These are phyloP conservation scores for Pachyuromys duprasi DNA, from an alignment of 2,797 vertebrate genomes.

Conservation along the genomic window DNA sequence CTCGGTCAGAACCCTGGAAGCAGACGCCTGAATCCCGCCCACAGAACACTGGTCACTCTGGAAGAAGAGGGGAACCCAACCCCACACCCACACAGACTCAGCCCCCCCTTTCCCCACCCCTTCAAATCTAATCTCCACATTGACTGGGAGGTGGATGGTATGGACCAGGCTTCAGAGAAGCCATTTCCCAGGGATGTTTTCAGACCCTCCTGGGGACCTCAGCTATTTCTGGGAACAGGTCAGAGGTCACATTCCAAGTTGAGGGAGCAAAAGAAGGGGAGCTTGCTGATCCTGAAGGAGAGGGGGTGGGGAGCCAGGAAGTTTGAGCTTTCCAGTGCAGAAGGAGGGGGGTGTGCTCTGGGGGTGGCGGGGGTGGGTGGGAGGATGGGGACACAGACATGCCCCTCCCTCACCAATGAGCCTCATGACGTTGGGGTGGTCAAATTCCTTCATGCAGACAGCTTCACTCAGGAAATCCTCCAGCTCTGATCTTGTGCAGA, in stretches of 20 bases:
- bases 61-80: not conserved
- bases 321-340: not conserved
- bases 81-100: not conserved
- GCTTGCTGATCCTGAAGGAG: not conserved
- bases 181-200: constrained; percentile 74
- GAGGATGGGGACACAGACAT: no score
- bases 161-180: constrained; percentile 21
- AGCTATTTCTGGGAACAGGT: constrained; percentile 79
- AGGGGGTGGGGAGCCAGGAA: not conserved
- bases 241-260: constrained; percentile 77
- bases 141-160: not conserved
- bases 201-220: constrained; percentile 72
- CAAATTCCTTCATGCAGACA: constrained; percentile 97
- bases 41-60: not conserved
- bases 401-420: constrained; percentile 90
- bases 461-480: constrained; percentile 96
- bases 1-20: constrained; percentile 95
- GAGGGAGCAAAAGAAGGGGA: constrained; percentile 52
- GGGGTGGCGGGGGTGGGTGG: not conserved
- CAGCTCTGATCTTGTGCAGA: constrained; percentile 95
- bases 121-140: not conserved
- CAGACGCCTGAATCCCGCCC: constrained; percentile 91
- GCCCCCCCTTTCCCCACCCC: not conserved
- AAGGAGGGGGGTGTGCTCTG: not conserved
- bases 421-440: constrained; percentile 95